Evolutionary conservation across 2,888 invertebrate species (phyloP), one percentile per base, ranked within the genome.

Genomic region (Mactromeris polynyma): DNA sequence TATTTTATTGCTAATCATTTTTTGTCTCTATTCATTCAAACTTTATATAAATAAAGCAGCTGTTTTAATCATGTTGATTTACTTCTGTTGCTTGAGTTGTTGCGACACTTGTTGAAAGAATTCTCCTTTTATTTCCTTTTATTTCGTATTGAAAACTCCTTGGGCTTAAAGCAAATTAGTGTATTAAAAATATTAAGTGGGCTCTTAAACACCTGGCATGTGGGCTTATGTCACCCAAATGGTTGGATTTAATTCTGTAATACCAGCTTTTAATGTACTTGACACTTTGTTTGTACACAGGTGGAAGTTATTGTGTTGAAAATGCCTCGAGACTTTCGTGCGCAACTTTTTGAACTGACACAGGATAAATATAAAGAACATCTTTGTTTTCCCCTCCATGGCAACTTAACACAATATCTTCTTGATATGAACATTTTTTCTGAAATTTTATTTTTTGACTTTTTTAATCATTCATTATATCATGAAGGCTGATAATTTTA

Each of bases 141-240:
- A 36, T 33, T 36, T 33, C 36, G 73, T 36, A 73, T 73, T 36
- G 73, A 73, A 33, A 19, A 6, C 19, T 36, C 36, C 73, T 64
- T 33, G 69, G 46, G 36, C 73, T 83, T 83, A 81, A 58, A 33
- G n/a, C n/a, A 81, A 81, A 81, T 81, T 81, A 54, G 33, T 58
- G 73, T 73, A 83, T 83, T 73, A 73, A 46, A n/a, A 40, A 46
- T 83, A 69, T 83, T 69, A 42, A 83, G 83, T 83, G 73, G 33
- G 40, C 83, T 69, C 83, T 83, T 73, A 83, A 83, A 69, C 83
- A 83, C 83, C 83, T 83, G 83, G 17, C 73, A 46, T 40, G 69
- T 54, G 64, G 42, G 40, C 69, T 73, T 54, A 54, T 46, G 79
- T 79, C 79, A 26, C 33, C 11, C 11, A 33, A 73, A 36, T 73